Evolutionary conservation across 2,797 vertebrate genomes (phyloP).

Genomic region (Gymnodraco acuticeps): DNA sequence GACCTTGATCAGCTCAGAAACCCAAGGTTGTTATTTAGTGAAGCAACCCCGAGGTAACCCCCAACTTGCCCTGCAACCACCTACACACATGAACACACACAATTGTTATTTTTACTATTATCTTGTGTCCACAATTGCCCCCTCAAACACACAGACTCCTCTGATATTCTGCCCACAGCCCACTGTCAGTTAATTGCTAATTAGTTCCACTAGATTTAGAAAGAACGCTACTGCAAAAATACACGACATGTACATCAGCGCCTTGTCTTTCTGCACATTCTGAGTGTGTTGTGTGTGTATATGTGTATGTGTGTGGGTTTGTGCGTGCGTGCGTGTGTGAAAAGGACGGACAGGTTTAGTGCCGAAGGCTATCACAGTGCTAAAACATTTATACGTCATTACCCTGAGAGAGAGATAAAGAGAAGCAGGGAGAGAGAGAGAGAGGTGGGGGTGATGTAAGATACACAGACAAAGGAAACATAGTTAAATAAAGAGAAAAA

Average conservation of each 20-base stretch:
- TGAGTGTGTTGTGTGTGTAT: slow-evolving; percentile 8
- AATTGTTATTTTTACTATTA: slow-evolving; percentile 22
- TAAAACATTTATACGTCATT: slow-evolving; percentile 84
- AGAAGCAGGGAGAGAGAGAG: slow-evolving; percentile 3
- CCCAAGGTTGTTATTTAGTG: slow-evolving; percentile 60
- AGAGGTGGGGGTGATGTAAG: slow-evolving; percentile 2
- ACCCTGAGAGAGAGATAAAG: slow-evolving; percentile 53
- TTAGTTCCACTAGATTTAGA: slow-evolving; percentile 74
- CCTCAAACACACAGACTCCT: slow-evolving; percentile 45
- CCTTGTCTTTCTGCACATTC: slow-evolving; percentile 23
- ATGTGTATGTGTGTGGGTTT: slow-evolving; percentile 15
- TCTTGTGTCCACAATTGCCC: slow-evolving; percentile 32
- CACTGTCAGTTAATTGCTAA: slow-evolving; percentile 69
- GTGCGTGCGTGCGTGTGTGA: slow-evolving; percentile 11
- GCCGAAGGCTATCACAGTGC: slow-evolving; percentile 69
- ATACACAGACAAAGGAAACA: background rate
- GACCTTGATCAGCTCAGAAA: slow-evolving; percentile 53
- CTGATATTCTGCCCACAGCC: slow-evolving; percentile 56
- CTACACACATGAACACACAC: slow-evolving; percentile 38
- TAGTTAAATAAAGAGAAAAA: background rate
- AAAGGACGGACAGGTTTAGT: slow-evolving; percentile 67
- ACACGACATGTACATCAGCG: slow-evolving; percentile 31
- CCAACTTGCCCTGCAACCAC: slow-evolving; percentile 53
- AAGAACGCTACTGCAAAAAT: slow-evolving; percentile 38
- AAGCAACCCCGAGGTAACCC: slow-evolving; percentile 52